phyloP scores from a whole-genome alignment of 2,888 invertebrate species.

The Agonopterix heracliana region DNA sequence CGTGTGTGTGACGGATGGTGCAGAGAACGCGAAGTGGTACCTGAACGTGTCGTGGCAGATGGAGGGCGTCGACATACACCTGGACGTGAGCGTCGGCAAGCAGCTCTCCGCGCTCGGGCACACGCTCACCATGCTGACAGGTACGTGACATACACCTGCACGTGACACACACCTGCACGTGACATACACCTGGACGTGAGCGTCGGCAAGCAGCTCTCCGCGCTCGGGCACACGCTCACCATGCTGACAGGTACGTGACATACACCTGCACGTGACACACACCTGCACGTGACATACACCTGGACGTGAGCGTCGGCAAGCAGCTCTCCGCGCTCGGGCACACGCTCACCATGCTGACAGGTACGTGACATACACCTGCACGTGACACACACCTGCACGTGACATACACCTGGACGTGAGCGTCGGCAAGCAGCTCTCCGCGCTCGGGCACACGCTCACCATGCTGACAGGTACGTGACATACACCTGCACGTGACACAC shows the following conservation, averaged over 20 bases:
- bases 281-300: slow-evolving; percentile 96
- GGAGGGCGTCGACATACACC: slow-evolving; percentile 98
- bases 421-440: slow-evolving; percentile 96
- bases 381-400: slow-evolving; percentile 98
- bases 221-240: slow-evolving; percentile 95
- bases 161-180: slow-evolving; percentile 98
- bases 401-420: slow-evolving; percentile 95
- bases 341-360: slow-evolving; percentile 96
- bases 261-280: too few relatives aligned
- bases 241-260: slow-evolving; percentile 85
- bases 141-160: slow-evolving; percentile 43
- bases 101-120: slow-evolving; percentile 95
- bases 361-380: slow-evolving; percentile 43
- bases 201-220: slow-evolving; percentile 96
- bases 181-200: slow-evolving; percentile 95
- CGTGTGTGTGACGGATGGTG: too few relatives aligned
- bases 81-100: slow-evolving; percentile 97
- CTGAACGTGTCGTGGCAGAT: slow-evolving; percentile 99
- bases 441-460: slow-evolving; percentile 95
- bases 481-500: too few relatives aligned
- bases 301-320: slow-evolving; percentile 97
- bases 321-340: slow-evolving; percentile 95
- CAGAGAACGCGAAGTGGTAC: slow-evolving; percentile 98
- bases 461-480: slow-evolving; percentile 85
- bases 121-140: slow-evolving; percentile 96